Conservation (phyloP, 2,113 vertebrate species). For the Heterocephalus glaber region DNA sequence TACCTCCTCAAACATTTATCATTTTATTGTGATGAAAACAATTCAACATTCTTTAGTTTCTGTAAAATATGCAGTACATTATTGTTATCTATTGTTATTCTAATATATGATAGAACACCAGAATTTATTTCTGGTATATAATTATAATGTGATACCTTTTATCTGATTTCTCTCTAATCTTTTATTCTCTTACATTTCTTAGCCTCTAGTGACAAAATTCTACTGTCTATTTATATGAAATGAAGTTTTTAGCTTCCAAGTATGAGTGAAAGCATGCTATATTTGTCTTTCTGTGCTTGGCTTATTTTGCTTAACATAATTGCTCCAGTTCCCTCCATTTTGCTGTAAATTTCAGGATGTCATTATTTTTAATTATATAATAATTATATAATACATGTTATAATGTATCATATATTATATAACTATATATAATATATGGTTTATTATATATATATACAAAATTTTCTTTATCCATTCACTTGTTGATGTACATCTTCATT, state of each 20-base stretch:
- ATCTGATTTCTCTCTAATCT: not conserved
- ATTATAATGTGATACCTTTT: not conserved
- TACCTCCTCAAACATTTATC: not conserved
- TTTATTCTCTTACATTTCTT: not conserved
- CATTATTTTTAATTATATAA: no score
- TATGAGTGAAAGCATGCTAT: not conserved
- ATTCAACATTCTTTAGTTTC: not conserved
- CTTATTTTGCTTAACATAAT: not conserved
- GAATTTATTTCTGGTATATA: not conserved
- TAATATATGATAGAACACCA: no score
- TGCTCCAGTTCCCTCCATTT: not conserved
- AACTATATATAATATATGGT: no score
- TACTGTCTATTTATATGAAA: not conserved
- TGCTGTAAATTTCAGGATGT: not conserved
- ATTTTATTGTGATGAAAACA: not conserved
- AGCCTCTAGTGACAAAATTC: not conserved
- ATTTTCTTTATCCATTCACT: not conserved
- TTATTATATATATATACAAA: no score
- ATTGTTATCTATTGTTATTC: not conserved
- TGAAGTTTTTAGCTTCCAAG: not conserved
- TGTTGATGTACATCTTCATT: not conserved
- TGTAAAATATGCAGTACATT: not conserved
- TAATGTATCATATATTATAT: no score
- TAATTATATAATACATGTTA: no score
- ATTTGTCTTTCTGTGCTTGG: not conserved